Conservation (phyloP, 1,140 invertebrate genomes). For the Acromyrmex charruanus region DNA sequence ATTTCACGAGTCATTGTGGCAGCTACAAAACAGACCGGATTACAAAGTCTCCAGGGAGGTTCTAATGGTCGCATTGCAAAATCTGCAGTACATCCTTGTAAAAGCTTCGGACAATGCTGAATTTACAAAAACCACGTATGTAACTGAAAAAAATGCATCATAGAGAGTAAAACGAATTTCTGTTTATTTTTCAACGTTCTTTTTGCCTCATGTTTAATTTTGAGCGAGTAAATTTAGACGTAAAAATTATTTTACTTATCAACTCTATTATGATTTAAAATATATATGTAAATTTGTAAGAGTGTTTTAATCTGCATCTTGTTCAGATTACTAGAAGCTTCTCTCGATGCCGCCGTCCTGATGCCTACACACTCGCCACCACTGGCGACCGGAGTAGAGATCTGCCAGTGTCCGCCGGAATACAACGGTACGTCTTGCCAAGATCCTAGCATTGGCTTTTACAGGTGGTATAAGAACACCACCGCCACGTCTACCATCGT, state of each 20-base stretch:
- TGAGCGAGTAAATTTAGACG: not conserved
- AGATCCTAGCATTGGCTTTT: slow-evolving; percentile 95
- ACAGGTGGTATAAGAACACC: slow-evolving; percentile 89
- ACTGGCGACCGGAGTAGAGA: slow-evolving; percentile 94
- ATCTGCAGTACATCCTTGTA: slow-evolving; percentile 93
- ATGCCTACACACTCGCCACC: slow-evolving; percentile 88
- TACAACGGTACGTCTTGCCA: slow-evolving; percentile 95
- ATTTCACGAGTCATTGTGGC: slow-evolving; percentile 90
- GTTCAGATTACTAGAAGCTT: slow-evolving; percentile 92
- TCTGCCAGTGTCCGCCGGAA: slow-evolving; percentile 93
- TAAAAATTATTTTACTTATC: not conserved
- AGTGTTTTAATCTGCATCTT: slow-evolving; percentile 36
- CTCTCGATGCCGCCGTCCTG: slow-evolving; percentile 93
- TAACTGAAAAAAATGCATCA: slow-evolving; percentile 61
- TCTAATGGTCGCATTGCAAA: slow-evolving; percentile 96
- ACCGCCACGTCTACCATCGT: slow-evolving; percentile 88
- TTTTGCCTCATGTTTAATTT: not conserved
- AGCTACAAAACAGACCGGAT: slow-evolving; percentile 88
- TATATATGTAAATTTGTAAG: not conserved
- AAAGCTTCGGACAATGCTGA: slow-evolving; percentile 91
- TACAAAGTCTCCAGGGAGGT: slow-evolving; percentile 90
- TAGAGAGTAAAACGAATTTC: slow-evolving; percentile 10
- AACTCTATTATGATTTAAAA: not conserved
- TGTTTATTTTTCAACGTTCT: not conserved
- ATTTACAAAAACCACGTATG: slow-evolving; percentile 89